Conservation (phyloP, 2,888 invertebrate species). For the Hyposoter didymator region DNA sequence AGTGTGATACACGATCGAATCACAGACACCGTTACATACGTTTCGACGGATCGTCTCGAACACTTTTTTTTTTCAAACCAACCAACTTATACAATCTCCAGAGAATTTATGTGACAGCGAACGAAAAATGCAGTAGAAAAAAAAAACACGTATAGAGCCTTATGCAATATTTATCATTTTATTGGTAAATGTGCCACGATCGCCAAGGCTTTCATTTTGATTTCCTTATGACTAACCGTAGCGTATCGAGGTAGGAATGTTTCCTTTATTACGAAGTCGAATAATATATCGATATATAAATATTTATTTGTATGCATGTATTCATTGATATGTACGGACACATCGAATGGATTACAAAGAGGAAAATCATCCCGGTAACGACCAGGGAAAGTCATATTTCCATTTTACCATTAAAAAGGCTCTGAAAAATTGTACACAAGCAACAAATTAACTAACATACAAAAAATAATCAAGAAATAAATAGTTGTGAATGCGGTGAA, state of each 20-base stretch:
- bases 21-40: constrained; percentile 5
- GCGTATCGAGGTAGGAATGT: background rate
- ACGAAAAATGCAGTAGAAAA: constrained; percentile 13
- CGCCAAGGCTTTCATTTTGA: constrained; percentile 13
- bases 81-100: background rate
- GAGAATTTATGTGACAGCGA: background rate
- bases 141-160: background rate
- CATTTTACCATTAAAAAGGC: background rate
- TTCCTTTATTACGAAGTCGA: background rate
- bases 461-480: background rate
- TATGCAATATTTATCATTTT: constrained; percentile 26
- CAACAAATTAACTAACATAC: no score
- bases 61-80: background rate
- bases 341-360: background rate
- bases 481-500: background rate
- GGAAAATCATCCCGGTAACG: background rate
- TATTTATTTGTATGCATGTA: background rate
- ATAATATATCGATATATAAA: constrained; percentile 5
- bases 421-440: background rate
- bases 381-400: background rate
- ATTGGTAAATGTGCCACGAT: constrained; percentile 20
- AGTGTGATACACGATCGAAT: constrained; percentile 4
- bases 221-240: constrained; percentile 1
- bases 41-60: background rate
- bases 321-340: background rate